Percentiles rank a stretch among this genome's conserved stretches.
Evolutionary conservation across 2,888 invertebrate species (phyloP).

Genomic region (Dinocampus coccinellae): DNA sequence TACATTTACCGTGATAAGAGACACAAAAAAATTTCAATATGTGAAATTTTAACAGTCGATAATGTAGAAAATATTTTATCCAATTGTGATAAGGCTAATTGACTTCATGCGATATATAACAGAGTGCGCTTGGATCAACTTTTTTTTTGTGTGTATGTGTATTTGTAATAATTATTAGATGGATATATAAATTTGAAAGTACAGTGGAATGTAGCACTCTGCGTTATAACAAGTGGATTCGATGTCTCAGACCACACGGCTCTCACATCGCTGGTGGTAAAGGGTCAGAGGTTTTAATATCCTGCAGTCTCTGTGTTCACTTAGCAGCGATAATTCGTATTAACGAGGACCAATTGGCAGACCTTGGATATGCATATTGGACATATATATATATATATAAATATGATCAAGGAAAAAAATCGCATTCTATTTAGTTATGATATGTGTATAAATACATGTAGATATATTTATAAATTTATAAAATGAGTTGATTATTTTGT

Average conservation of each 20-base stretch:
- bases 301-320: constrained; percentile 59
- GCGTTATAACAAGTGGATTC: background rate
- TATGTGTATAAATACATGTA: background rate
- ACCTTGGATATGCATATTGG: constrained; percentile 48
- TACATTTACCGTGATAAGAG: constrained; percentile 16
- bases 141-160: background rate
- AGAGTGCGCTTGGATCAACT: constrained; percentile 45
- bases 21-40: constrained; percentile 22
- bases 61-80: background rate
- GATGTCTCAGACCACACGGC: constrained; percentile 3
- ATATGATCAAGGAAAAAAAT: constrained; percentile 17
- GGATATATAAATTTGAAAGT: background rate
- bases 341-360: constrained; percentile 67
- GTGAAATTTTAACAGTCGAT: background rate
- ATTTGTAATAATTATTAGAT: no score
- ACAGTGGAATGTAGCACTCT: background rate
- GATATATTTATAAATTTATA: no score
- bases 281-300: constrained; percentile 67
- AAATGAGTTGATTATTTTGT: background rate
- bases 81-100: background rate
- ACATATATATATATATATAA: no score
- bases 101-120: background rate
- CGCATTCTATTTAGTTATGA: background rate
- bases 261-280: constrained; percentile 35
- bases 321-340: constrained; percentile 67